Evolutionary conservation across 2,888 invertebrate species (phyloP).

Genomic region (Drepana falcataria): DNA sequence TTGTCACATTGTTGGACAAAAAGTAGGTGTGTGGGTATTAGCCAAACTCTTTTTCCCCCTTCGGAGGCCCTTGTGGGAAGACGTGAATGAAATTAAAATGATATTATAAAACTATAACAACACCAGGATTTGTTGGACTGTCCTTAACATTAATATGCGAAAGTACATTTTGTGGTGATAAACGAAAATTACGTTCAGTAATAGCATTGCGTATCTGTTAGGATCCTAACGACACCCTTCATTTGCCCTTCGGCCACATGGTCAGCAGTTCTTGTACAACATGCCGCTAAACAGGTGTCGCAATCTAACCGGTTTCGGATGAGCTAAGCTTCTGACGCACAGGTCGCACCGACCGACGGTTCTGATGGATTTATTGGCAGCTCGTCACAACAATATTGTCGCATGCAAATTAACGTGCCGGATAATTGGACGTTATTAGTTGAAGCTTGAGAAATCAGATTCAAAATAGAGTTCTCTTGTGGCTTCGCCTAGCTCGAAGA

Average conservation of each 20-base stretch:
- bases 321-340: slow-evolving; percentile 32
- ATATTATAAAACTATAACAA: too few species aligned
- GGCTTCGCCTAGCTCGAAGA: not conserved
- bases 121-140: too few species aligned
- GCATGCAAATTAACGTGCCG: not conserved
- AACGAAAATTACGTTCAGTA: too few species aligned
- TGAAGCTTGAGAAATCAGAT: not conserved
- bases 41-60: too few species aligned
- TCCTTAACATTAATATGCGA: too few species aligned
- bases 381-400: too few species aligned
- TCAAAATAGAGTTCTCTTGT: not conserved
- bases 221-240: not conserved
- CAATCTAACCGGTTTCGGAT: slow-evolving; percentile 12
- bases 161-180: too few species aligned
- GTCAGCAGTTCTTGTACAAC: not conserved
- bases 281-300: slow-evolving; percentile 23
- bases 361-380: not conserved
- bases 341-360: slow-evolving; percentile 9
- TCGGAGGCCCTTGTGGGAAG: too few species aligned
- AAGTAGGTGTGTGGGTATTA: too few species aligned
- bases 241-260: not conserved
- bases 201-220: not conserved
- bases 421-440: not conserved
- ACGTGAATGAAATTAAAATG: too few species aligned
- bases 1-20: too few species aligned